Evolutionary conservation across 2,797 vertebrate genomes (phyloP), one percentile per base, ranked within the genome.

Genomic region (Chaunax sp.): DNA sequence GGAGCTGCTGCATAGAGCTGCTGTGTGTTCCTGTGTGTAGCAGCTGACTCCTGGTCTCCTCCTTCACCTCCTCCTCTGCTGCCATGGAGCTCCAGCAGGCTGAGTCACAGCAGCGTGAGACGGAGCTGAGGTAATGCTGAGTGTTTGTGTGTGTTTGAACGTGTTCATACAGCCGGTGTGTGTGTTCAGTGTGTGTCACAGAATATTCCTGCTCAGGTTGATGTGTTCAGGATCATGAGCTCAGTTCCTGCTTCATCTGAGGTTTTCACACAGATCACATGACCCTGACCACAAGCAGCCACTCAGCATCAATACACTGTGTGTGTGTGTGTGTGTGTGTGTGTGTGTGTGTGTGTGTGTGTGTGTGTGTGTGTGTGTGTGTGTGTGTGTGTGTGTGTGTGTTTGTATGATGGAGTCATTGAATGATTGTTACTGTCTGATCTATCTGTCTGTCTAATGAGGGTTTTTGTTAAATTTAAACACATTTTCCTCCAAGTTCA

Each of bases 51-150:
- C 90, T 84, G 88, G 82, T 89, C 89, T 76, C 77, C 58, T 49
- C 69, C 74, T 63, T 75, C 72, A 14, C 74, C 66, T 84, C 56
- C 59, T 62, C 80, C 81, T 77, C 77, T 78, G 87, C 86, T 81
- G 86, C 78, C 78, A 93, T 93, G 93, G 89, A 91, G 87, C 85
- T 78, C 64, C 81, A 57, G 66, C 85, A 72, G 81, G 72, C 78
- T 88, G 84, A 90, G 83, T 88, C 79, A 72, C 82, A 75, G 40
- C 86, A 63, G 40, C 83, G 62, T 89, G 87, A 87, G 51, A 85
- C 74, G 83, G 78, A 70, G 74, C 85, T 83, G 80, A 94, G 92
- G 92, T 94, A 93, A 86, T 43, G 20, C 61, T 52, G 37, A 78
- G 60, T 53, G 37, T 61, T 30, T 59, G 14, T 56, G 4, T 54